Conservation (phyloP, 2,797 vertebrate species). For the Microtus obscurus region DNA sequence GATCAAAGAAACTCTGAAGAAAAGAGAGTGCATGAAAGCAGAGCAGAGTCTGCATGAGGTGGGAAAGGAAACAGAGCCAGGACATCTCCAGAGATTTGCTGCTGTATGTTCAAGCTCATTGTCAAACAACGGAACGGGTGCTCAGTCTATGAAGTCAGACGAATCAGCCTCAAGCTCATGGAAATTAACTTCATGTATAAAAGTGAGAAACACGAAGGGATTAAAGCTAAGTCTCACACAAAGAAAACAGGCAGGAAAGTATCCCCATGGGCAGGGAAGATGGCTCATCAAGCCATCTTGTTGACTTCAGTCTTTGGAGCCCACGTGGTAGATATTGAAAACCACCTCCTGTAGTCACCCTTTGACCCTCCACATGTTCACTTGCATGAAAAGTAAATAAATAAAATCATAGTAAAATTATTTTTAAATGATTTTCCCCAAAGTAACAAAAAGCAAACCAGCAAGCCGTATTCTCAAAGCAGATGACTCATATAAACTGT, state of each 20-base stretch:
- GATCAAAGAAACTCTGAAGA: neutral
- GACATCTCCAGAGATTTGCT: neutral
- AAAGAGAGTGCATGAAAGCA: neutral
- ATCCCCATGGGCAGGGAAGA: neutral
- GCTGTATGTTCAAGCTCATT: neutral
- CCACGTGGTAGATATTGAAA: neutral
- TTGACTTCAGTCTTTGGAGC: neutral
- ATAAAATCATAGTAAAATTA: neutral
- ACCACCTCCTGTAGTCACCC: too few relatives aligned
- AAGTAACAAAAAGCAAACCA: neutral
- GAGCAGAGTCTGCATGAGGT: neutral
- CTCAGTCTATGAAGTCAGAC: neutral
- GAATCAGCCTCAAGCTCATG: neutral
- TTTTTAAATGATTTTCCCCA: neutral
- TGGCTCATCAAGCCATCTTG: too few relatives aligned
- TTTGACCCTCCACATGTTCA: neutral
- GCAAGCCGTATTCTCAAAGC: neutral
- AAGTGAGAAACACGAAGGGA: neutral
- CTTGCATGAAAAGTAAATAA: neutral
- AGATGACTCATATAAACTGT: constrained; percentile 13
- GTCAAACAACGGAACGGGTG: neutral
- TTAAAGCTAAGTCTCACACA: neutral
- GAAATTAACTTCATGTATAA: neutral
- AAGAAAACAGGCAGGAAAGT: neutral
- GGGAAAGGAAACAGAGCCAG: neutral